Conservation (phyloP, 2,797 vertebrate genomes). For the Pachyuromys duprasi region DNA sequence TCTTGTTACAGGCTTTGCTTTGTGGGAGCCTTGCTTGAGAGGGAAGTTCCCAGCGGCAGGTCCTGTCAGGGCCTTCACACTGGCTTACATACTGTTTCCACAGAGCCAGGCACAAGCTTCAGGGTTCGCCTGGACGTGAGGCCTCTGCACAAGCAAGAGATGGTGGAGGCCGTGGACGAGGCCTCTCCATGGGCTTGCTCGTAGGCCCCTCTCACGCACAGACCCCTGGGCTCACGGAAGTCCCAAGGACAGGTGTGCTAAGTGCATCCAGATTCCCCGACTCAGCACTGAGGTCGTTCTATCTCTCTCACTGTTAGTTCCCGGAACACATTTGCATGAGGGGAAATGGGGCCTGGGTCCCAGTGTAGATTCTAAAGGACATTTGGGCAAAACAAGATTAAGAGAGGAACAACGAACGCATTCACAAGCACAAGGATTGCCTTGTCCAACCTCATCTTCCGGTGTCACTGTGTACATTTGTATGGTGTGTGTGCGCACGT, state of each 20-base stretch:
- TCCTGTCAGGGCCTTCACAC: too few species aligned
- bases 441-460: too few species aligned
- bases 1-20: not conserved
- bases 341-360: not conserved
- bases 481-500: too few species aligned
- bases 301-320: not conserved
- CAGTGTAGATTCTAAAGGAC: not conserved
- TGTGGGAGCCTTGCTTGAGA: not conserved
- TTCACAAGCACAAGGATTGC: not conserved
- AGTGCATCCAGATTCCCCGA: too few species aligned
- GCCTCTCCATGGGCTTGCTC: not conserved
- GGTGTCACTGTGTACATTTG: not conserved
- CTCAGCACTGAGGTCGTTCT: not conserved
- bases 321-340: not conserved
- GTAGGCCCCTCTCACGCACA: not conserved
- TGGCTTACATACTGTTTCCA: not conserved
- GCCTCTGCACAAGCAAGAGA: not conserved
- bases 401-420: not conserved
- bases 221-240: not conserved
- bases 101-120: fast-evolving
- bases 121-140: not conserved
- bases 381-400: not conserved
- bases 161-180: not conserved
- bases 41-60: not conserved
- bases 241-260: not conserved